Conservation (phyloP, 2,113 vertebrate species). For the Carlito syrichta region DNA sequence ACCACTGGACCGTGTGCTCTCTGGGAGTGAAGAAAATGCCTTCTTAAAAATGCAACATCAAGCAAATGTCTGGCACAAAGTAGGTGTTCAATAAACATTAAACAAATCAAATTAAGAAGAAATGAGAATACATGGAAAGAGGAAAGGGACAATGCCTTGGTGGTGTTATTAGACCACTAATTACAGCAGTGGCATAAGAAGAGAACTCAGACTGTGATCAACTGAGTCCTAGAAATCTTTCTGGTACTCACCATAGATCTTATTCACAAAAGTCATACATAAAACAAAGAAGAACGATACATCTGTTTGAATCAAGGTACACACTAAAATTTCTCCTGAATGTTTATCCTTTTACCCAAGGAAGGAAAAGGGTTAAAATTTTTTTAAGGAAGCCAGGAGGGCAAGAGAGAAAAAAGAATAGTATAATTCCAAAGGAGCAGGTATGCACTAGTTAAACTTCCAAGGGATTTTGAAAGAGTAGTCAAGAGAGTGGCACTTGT, state of each 20-base stretch:
- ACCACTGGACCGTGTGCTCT: background rate
- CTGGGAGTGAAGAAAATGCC: background rate
- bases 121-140: background rate
- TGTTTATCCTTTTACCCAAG: background rate
- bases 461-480: background rate
- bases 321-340: background rate
- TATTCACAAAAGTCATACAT: constrained; percentile 14
- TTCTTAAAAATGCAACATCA: background rate
- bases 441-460: background rate
- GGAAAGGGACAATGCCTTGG: background rate
- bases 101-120: background rate
- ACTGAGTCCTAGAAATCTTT: background rate
- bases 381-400: background rate
- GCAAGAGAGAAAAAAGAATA: background rate
- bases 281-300: background rate
- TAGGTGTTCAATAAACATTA: background rate
- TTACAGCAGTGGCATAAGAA: background rate
- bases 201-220: background rate
- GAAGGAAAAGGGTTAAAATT: background rate
- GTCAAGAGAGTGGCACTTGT: background rate
- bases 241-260: background rate
- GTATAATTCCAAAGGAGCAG: background rate
- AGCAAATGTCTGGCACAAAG: background rate
- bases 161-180: background rate
- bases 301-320: background rate